These are phyloP conservation scores for Ascaphus truei DNA, from an alignment of 2,113 vertebrate species.

Conservation along the genomic window DNA sequence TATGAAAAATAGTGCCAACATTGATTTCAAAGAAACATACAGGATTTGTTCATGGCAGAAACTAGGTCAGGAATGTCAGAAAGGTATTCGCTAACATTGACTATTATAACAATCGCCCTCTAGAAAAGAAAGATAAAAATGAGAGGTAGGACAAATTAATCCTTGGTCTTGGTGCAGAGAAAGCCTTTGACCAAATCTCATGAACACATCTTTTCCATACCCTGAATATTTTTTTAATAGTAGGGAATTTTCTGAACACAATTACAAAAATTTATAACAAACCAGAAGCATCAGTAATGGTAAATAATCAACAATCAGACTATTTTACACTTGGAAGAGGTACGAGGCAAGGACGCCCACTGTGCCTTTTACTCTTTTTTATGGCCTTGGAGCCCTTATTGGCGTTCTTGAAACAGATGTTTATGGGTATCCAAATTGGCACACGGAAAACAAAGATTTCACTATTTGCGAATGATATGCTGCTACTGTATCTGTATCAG, in stretches of 20 bases:
- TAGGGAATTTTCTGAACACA: not conserved
- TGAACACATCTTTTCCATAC: not conserved
- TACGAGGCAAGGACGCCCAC: too few relatives aligned
- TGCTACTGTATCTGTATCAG: not conserved
- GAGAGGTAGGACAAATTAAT: too few relatives aligned
- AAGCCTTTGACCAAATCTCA: not conserved
- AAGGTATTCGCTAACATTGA: too few relatives aligned
- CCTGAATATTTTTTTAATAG: not conserved
- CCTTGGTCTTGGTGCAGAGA: not conserved
- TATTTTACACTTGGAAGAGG: too few relatives aligned
- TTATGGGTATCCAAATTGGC: not conserved
- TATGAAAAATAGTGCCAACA: too few relatives aligned
- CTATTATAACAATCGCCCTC: too few relatives aligned
- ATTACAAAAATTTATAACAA: not conserved
- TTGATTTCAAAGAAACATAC: too few relatives aligned
- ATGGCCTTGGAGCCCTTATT: not conserved
- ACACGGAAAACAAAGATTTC: not conserved
- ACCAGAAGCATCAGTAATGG: not conserved
- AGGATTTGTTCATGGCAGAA: too few relatives aligned
- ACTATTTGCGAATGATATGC: not conserved
- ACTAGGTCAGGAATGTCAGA: too few relatives aligned
- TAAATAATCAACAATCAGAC: not conserved
- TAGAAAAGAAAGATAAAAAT: too few relatives aligned
- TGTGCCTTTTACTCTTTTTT: not conserved
- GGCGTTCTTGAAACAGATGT: not conserved